Conservation (phyloP, 2,888 invertebrate genomes). For the Apeira syringaria region DNA sequence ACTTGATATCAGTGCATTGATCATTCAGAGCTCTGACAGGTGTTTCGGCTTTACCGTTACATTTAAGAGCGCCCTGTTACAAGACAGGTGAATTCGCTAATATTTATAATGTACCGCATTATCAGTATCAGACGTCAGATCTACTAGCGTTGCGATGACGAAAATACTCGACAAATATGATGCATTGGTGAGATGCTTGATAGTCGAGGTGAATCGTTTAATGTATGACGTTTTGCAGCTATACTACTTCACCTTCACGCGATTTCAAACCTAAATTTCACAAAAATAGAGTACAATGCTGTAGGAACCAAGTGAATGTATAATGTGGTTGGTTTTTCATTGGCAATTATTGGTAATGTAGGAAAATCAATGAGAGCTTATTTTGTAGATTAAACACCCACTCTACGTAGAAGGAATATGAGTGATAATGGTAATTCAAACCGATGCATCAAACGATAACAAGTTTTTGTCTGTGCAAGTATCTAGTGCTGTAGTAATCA, state of each 20-base stretch:
- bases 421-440: slow-evolving; percentile 53
- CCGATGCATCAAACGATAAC: slow-evolving; percentile 48
- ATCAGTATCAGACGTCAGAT: slow-evolving; percentile 66
- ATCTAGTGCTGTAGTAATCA: not conserved
- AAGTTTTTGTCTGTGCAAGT: slow-evolving; percentile 22
- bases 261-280: slow-evolving; percentile 30
- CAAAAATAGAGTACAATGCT: slow-evolving; percentile 15
- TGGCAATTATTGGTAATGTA: slow-evolving; percentile 69
- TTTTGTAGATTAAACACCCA: slow-evolving; percentile 69
- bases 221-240: slow-evolving; percentile 33
- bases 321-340: slow-evolving; percentile 37
- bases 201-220: slow-evolving; percentile 53
- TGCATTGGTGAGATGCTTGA: slow-evolving; percentile 72
- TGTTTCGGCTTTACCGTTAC: not conserved
- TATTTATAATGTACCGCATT: slow-evolving; percentile 58
- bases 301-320: slow-evolving; percentile 10
- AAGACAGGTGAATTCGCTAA: slow-evolving; percentile 44
- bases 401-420: slow-evolving; percentile 51
- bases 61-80: slow-evolving; percentile 9
- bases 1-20: slow-evolving; percentile 3
- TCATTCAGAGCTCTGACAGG: not conserved
- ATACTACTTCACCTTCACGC: slow-evolving; percentile 18
- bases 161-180: slow-evolving; percentile 78
- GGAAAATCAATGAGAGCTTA: slow-evolving; percentile 73
- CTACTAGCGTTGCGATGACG: slow-evolving; percentile 55